Evolutionary conservation across 2,113 vertebrate genomes (phyloP), one percentile per base, ranked within the genome.

Genomic region (Notarius lentiginosus): DNA sequence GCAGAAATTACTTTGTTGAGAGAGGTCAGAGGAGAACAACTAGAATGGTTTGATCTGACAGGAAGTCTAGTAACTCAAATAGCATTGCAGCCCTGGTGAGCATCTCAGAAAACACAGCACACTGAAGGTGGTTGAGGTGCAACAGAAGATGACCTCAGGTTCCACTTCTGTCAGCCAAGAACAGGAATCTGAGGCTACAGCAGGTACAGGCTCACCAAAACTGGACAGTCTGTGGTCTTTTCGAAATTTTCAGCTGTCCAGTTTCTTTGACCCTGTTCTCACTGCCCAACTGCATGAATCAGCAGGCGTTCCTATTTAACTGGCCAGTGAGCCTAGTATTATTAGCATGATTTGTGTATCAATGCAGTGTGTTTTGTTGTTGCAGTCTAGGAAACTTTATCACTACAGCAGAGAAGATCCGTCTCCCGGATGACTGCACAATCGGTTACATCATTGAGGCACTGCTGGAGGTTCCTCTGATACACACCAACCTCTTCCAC

Each of bases 391-490:
- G 98, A 15, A 97, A 98, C 89, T 99, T 99, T 94, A 99, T 99
- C 92, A 99, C 96, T 85, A 99, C 98, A 0, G 98, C 98, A 0
- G 98, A 99, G 92, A 96, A 96, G 89, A 96, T 99, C 49, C 96
- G 97, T 10, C 97, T 99, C 3, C 98, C 98, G 0, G 98, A 99
- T 0, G 98, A 99, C 94, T 99, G 98, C 92, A 98, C 98, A 0
- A 95, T 99, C 1, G 98, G 98, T 87, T 99, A 99, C 94, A 99
- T 99, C 81, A 98, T 98, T 0, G 98, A 99, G 84, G 98, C 96
- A 0, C 91, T 99, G 88, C 93, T 99, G 92, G 97, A 98, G 15
- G 97, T 98, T 1, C 93, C 93, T 49, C 92, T 99, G 61, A 95
- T 94, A 0, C 97, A 96, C 91, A 97, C 96, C 11, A 87, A 93